Conservation (phyloP, 2,113 vertebrate species). For the Propithecus coquereli region DNA sequence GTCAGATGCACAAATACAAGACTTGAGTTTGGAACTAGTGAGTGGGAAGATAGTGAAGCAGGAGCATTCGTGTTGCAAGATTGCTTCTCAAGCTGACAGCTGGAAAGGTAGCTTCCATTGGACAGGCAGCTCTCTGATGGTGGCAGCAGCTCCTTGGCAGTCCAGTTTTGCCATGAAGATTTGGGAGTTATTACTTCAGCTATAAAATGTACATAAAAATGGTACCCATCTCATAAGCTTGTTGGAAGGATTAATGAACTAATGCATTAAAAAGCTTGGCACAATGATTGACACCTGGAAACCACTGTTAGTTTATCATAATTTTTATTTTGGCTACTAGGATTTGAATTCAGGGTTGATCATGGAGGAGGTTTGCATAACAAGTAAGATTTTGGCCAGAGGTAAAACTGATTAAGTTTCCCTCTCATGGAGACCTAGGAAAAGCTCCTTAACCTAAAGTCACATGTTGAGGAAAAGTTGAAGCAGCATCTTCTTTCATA, state of each 20-base stretch:
- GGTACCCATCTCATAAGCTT: not conserved
- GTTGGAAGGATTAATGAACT: not conserved
- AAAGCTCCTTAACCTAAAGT: not conserved
- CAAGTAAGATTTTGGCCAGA: not conserved
- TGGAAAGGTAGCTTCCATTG: not conserved
- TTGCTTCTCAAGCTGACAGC: not conserved
- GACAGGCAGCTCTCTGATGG: not conserved
- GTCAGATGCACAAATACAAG: not conserved
- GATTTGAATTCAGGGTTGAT: slow-evolving; percentile 6
- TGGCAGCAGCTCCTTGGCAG: not conserved
- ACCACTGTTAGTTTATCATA: not conserved
- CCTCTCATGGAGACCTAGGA: not conserved
- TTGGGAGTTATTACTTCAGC: not conserved
- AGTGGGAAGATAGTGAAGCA: not conserved
- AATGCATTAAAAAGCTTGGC: not conserved
- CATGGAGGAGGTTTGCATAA: not conserved
- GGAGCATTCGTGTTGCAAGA: not conserved
- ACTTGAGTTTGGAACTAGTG: not conserved
- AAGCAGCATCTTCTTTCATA: not conserved
- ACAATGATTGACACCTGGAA: not conserved
- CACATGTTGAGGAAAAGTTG: not conserved
- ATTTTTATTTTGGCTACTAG: not conserved
- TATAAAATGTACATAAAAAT: not conserved
- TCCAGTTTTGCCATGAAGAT: not conserved
- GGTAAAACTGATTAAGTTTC: not conserved